Conservation (phyloP, 1,140 invertebrate species). For the Diabrotica undecimpunctata region DNA sequence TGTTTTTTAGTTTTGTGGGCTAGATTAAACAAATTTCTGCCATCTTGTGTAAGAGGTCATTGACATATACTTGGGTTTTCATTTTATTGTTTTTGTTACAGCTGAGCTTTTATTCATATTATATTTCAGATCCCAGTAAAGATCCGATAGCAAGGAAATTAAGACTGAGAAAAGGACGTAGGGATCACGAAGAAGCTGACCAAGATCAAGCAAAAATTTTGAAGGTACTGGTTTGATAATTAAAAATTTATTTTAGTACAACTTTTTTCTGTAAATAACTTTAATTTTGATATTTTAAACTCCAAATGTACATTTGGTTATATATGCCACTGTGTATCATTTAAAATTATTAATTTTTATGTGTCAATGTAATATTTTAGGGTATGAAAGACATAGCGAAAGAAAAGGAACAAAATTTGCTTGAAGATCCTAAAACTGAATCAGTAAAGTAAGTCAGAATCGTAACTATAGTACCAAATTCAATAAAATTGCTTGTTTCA, state of each 20-base stretch:
- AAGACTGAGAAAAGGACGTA: slow-evolving; percentile 68
- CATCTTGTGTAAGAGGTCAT: no score
- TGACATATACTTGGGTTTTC: no score
- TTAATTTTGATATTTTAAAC: no score
- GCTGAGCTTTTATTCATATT: no score
- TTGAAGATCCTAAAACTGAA: slow-evolving; percentile 60
- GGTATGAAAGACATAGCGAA: slow-evolving; percentile 98
- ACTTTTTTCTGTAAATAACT: no score
- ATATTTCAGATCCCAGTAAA: slow-evolving; percentile 53
- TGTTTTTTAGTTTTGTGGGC: no score
- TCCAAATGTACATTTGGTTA: no score
- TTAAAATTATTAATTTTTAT: neutral
- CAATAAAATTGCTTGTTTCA: no score
- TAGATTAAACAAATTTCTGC: no score
- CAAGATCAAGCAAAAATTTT: slow-evolving; percentile 93
- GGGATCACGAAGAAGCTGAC: slow-evolving; percentile 77
- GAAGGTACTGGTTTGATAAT: slow-evolving; percentile 54
- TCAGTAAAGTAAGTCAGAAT: slow-evolving; percentile 59
- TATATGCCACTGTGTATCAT: slow-evolving; percentile 4
- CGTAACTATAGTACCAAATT: neutral
- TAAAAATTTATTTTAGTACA: no score
- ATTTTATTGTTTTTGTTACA: no score
- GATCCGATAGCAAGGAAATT: slow-evolving; percentile 94
- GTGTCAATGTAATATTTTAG: slow-evolving; percentile 43
- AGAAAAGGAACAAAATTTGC: slow-evolving; percentile 71